Conservation (phyloP, 2,797 vertebrate species). For the Hoplostethus atlanticus region DNA sequence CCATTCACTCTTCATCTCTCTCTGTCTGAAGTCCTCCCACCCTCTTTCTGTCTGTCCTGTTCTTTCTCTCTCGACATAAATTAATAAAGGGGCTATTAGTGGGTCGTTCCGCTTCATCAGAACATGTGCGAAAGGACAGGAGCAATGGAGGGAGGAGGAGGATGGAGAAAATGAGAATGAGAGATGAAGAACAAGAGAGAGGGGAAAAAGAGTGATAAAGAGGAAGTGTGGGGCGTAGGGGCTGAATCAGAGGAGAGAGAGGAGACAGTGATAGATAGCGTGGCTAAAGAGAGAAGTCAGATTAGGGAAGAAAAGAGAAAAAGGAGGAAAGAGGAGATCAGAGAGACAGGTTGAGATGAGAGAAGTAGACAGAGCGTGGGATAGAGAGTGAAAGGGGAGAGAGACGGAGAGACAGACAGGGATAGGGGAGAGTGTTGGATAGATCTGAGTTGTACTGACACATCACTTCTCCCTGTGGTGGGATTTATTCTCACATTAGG, state of each 20-base stretch:
- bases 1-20: neutral
- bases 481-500: constrained; percentile 62
- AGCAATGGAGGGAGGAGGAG: constrained; percentile 2
- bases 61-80: constrained; percentile 58
- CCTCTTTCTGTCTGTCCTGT: constrained; percentile 46
- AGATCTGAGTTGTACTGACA: constrained; percentile 67
- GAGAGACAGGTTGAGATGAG: constrained; percentile 42
- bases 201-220: constrained; percentile 28
- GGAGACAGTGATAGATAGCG: constrained; percentile 58
- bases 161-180: constrained; percentile 23
- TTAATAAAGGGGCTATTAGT: constrained; percentile 72
- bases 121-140: constrained; percentile 36
- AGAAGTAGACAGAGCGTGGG: constrained; percentile 36
- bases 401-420: constrained; percentile 34
- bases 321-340: constrained; percentile 24
- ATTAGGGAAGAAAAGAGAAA: constrained; percentile 26
- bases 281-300: constrained; percentile 54
- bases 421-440: constrained; percentile 41
- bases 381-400: constrained; percentile 41
- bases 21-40: constrained; percentile 31
- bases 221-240: constrained; percentile 20
- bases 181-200: constrained; percentile 24
- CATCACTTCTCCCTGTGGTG: constrained; percentile 60
- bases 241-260: constrained; percentile 29
- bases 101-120: constrained; percentile 39